These are phyloP conservation scores for Heliothis peltigera DNA, from an alignment of 2,888 invertebrate species.

Conservation along the genomic window DNA sequence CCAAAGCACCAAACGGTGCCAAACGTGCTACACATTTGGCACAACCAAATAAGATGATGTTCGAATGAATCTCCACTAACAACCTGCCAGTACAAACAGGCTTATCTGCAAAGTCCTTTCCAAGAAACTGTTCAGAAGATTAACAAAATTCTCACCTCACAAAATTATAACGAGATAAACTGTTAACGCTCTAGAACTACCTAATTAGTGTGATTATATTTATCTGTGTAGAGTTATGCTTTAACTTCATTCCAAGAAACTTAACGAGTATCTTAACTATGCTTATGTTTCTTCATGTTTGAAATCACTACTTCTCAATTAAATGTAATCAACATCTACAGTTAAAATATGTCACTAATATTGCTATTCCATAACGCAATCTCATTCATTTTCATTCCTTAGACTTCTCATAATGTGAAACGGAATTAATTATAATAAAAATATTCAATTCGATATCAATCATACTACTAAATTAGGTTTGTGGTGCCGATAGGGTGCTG, in stretches of 20 bases:
- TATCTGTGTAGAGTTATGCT: constrained; percentile 1
- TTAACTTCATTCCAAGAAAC: constrained; percentile 15
- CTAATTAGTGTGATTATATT: background rate
- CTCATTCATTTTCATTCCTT: constrained; percentile 29
- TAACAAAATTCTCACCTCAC: constrained; percentile 1
- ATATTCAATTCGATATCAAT: constrained; percentile 62
- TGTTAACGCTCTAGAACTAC: constrained; percentile 1
- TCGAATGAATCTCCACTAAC: constrained; percentile 26
- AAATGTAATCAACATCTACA: background rate
- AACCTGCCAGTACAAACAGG: constrained; percentile 26
- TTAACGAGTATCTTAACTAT: background rate
- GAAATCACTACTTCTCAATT: constrained; percentile 5
- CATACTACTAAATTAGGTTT: constrained; percentile 63
- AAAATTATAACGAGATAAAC: constrained; percentile 3
- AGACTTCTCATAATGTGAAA: constrained; percentile 30
- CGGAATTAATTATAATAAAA: constrained; percentile 59
- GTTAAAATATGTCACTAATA: background rate
- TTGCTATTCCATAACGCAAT: background rate
- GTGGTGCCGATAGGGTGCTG: constrained; percentile 58
- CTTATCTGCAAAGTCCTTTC: constrained; percentile 22
- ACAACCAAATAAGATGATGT: constrained; percentile 15
- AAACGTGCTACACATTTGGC: constrained; percentile 42
- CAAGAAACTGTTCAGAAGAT: constrained; percentile 2
- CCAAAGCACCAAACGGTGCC: constrained; percentile 37
- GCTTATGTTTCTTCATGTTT: constrained; percentile 19